These are phyloP conservation scores for Diachasmimorpha longicaudata DNA, from an alignment of 1,140 invertebrate species.

Conservation along the genomic window DNA sequence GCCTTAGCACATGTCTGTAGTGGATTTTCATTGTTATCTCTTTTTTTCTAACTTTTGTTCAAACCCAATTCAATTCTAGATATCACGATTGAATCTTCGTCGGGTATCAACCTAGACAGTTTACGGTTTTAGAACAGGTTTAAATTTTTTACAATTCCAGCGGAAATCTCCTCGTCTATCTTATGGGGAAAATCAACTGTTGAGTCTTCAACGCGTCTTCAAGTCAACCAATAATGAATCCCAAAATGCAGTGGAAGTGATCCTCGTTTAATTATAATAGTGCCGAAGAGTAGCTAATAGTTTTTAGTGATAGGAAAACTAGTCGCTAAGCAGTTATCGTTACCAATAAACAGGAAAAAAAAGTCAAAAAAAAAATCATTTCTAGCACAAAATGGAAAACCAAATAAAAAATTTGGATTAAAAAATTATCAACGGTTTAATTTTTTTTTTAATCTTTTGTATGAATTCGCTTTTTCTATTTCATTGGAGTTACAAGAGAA, in stretches of 20 bases:
- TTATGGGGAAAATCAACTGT: too few species aligned
- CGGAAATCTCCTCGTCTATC: too few species aligned
- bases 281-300: neutral
- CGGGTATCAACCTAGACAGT: too few species aligned
- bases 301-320: neutral
- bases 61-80: too few species aligned
- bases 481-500: neutral
- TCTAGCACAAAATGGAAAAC: neutral
- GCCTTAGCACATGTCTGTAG: too few species aligned
- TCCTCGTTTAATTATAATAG: neutral
- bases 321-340: neutral
- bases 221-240: neutral
- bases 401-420: neutral
- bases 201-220: too few species aligned
- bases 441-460: neutral
- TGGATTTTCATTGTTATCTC: too few species aligned
- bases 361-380: neutral
- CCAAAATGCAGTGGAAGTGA: neutral
- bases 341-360: neutral
- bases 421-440: neutral
- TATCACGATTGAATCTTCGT: too few species aligned
- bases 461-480: neutral
- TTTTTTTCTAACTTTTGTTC: too few species aligned
- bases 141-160: too few species aligned
- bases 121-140: too few species aligned